Base-by-base conservation (phyloP, 2,113 vertebrate genomes). In the Sinocyclocheilus rhinocerous region DNA sequence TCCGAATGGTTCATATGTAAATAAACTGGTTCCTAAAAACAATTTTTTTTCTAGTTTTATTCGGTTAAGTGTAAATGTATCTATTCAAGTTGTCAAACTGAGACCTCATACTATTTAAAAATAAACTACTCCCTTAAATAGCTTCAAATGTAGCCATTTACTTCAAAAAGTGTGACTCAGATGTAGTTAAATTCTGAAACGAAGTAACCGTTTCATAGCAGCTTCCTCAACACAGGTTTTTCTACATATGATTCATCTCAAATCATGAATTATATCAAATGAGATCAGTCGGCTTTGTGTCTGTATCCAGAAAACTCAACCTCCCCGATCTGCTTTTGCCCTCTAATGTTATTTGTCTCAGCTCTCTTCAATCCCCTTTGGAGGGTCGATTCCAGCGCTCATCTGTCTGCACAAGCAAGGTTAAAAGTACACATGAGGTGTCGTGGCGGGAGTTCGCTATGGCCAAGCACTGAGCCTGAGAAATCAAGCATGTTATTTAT, bases 321-420 rank as follows among this genome's bases (percentile, higher is more conserved):
- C 69, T 48, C 70, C 81, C 70, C 63, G 61, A 69, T 89, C 84
- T 85, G 36, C 81, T 84, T 87, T 88, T 83, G 57, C 72, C 55
- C 84, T 77, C 78, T 89, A 81, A 87, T 89, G 36, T 77, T 81
- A 70, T 85, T 87, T 86, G 69, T 88, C 85, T 88, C 84, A 61
- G 63, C 85, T 88, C 73, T 81, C 73, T 61, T 90, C 87, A 73
- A 82, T 65, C 82, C 52, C 52, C 72, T 82, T 69, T 57, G 83
- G 81, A 85, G n/a, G 88, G 76, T 78, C 61, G 76, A 82, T 83
- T 76, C 50, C 39, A 70, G 84, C 39, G 55, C 82, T 69, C 42
- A 81, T 88, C 84, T 86, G 72, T 88, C 84, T 84, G 61, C 7
- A 65, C 45, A 69, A 70, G 76, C 81, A 89, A 89, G 89, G 89